Base-by-base conservation (phyloP, 2,888 invertebrate species). In the Tiliacea citrago region DNA sequence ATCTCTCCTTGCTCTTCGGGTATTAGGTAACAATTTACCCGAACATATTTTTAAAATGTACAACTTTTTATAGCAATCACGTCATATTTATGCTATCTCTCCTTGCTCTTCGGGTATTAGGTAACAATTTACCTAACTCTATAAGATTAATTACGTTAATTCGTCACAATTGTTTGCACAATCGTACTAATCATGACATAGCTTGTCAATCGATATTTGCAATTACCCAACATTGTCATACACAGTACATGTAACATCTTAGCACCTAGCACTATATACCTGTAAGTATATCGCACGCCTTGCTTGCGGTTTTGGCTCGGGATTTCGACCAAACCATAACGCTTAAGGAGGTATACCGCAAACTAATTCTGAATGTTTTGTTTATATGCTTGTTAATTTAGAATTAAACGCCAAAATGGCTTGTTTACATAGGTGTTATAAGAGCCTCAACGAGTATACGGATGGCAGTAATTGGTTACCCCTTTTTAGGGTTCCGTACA, bases 241-340 rank as follows among this genome's bases (percentile, higher is more conserved):
- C 47, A 35, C 45, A 63, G 13, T 67, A 24, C 9, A 57, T 39
- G n/a, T 47, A 49, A 45, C 24, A 73, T 74, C 60, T 66, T 60
- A 53, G 12, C 62, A 67, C 53, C n/a, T 61, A 42, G 51, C 8
- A n/a, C 1, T 21, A 35, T 62, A 51, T 55, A 35, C 29, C 16
- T 42, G 35, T 42, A 51, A 7, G 9, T 39, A 39, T 73, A 57
- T 60, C 35, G 55, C 67, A 57, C 57, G 69, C 57, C 72, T 70
- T 82, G 68, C 35, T 70, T 85, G 85, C 63, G 85, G 82, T 81
- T 77, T 58, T 29, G 2, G 58, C 57, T 71, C 66, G 18, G 49
- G 55, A 73, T 81, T 71, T 66, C 53, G 18, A 35, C 47, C 8
- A 55, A 78, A 84, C 74, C 80, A 55, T 69, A 63, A 72, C 49